Evolutionary conservation across 2,888 invertebrate species (phyloP).

Genomic region (Brachylomia viminalis): DNA sequence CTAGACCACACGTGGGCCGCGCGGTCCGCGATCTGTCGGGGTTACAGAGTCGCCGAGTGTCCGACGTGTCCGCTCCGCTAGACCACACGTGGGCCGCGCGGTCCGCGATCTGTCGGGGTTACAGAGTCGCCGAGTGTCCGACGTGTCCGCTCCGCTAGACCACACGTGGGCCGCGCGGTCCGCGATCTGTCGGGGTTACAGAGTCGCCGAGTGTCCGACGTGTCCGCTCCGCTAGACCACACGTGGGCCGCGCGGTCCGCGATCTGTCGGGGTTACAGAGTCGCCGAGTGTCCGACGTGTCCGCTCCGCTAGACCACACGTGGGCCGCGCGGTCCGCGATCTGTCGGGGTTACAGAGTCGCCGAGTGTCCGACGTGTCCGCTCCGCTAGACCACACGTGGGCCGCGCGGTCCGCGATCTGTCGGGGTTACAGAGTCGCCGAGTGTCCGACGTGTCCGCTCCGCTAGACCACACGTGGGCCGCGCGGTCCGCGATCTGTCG

Average conservation of each 20-base stretch:
- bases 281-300: neutral
- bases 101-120: neutral
- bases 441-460: neutral
- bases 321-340: neutral
- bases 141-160: neutral
- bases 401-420: neutral
- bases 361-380: neutral
- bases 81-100: neutral
- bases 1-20: neutral
- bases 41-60: neutral
- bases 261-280: neutral
- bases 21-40: neutral
- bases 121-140: neutral
- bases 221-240: neutral
- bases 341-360: neutral
- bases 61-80: neutral
- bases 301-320: neutral
- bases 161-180: neutral
- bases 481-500: neutral
- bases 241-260: neutral
- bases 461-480: neutral
- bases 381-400: neutral
- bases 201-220: neutral
- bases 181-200: neutral
- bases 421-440: neutral